Base-by-base conservation (phyloP, 2,888 invertebrate species). In the Trichogramma dendrolimi region DNA sequence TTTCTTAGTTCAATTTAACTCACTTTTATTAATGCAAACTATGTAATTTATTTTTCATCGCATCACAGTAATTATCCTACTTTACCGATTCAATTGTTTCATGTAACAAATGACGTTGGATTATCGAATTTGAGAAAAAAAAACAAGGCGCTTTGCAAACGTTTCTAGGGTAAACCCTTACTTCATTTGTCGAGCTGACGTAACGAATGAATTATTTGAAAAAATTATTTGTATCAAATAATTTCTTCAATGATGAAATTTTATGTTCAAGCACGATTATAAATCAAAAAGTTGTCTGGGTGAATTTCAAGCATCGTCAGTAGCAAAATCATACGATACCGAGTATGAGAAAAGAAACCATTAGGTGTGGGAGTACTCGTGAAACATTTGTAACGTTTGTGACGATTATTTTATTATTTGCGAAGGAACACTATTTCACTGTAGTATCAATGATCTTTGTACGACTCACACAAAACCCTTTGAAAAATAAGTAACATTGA, bases 371-470 rank as follows among this genome's bases (percentile, higher is more conserved):
- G 62, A 66, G 64, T 73, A 75, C 73, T 69, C 71, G 64, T 70
- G 78, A 78, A 73, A 77, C 74, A 76, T 77, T 78, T 76, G 77
- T 73, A 78, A 78, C 75, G 75, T 75, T 70, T 62, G 65, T 72
- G 71, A 70, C 71, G 72, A 76, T 71, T 73, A 74, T 70, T 71
- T 65, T 73, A 74, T 27, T 27, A 27, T 27, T 27, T 27, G 27
- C 27, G 27, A 27, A 27, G 27, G 27, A 27, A 27, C 27, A 27
- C 27, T 27, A 27, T 27, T 27, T 27, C 27, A 27, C 27, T 27
- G 27, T 27, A 27, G 27, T 27, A 27, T 27, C 27, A 27, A 27
- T 27, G 27, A 27, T 27, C 27, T 27, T 27, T 27, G 27, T 27
- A 27, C 27, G 27, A 27, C 27, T 27, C 27, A 27, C 27, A 27